These are phyloP conservation scores for Oryzias dopingdopingensis DNA, from an alignment of 2,797 vertebrate species.

Conservation along the genomic window DNA sequence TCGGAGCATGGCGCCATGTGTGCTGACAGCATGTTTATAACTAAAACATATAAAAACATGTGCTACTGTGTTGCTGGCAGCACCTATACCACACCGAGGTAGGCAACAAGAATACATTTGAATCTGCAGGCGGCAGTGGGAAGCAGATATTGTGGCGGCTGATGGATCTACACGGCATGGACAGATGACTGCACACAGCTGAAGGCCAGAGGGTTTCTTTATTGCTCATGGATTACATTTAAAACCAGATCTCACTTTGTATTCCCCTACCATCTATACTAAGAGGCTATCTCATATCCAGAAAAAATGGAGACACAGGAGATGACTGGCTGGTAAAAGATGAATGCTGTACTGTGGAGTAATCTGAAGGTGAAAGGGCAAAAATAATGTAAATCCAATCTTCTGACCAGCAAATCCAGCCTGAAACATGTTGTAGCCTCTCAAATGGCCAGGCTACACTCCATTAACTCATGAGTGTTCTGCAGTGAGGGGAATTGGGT, in stretches of 20 bases:
- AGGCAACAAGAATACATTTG: slow-evolving; percentile 58
- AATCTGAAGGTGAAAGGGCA: slow-evolving; percentile 67
- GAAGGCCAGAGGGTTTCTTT: slow-evolving; percentile 75
- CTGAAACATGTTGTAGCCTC: slow-evolving; percentile 63
- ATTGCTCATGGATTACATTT: slow-evolving; percentile 77
- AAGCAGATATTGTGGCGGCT: slow-evolving; percentile 58
- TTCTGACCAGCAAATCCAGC: slow-evolving; percentile 62
- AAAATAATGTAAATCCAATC: slow-evolving; percentile 77
- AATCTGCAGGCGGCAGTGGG: slow-evolving; percentile 63
- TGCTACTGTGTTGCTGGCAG: slow-evolving; percentile 45
- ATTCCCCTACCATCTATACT: slow-evolving; percentile 73
- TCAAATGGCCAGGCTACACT: slow-evolving; percentile 60
- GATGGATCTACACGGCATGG: slow-evolving; percentile 69
- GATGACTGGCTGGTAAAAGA: slow-evolving; percentile 65
- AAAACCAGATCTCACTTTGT: slow-evolving; percentile 76
- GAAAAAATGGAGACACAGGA: slow-evolving; percentile 62
- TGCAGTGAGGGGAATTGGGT: slow-evolving; percentile 48
- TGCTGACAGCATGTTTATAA: slow-evolving; percentile 63
- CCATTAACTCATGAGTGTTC: slow-evolving; percentile 65
- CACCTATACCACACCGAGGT: slow-evolving; percentile 32
- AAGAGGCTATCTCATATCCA: slow-evolving; percentile 57
- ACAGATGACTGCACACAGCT: slow-evolving; percentile 63
- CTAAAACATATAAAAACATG: slow-evolving; percentile 57
- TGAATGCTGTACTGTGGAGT: slow-evolving; percentile 40
- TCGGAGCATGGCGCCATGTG: slow-evolving; percentile 28